Conservation (phyloP, 2,113 vertebrate genomes). For the Gallinago paraguaiae region DNA sequence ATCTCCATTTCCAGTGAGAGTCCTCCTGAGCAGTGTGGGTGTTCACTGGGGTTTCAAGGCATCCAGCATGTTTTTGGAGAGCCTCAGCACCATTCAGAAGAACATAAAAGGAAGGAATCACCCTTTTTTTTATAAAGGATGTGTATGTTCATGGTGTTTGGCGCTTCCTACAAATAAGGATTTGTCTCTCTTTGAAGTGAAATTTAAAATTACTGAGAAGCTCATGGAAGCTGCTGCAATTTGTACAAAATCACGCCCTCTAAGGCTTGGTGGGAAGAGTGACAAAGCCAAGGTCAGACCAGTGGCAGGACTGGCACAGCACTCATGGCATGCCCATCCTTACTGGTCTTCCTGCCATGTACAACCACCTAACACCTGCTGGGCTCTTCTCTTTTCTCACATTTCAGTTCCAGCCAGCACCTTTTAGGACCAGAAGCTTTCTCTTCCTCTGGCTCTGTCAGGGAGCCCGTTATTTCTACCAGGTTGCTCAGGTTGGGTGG, state of each 20-base stretch:
- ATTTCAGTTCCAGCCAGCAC: neutral
- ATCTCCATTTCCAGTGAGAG: neutral
- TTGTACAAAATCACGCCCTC: neutral
- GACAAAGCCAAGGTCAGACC: neutral
- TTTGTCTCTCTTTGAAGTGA: neutral
- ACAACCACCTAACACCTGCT: accelerated
- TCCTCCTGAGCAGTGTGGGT: neutral
- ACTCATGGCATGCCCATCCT: neutral
- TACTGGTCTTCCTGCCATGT: neutral
- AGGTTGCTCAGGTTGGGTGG: neutral
- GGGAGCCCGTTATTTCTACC: neutral
- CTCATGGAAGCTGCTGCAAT: neutral
- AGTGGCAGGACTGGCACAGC: neutral
- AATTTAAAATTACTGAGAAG: neutral
- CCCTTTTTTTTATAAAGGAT: neutral
- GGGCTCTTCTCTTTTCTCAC: neutral
- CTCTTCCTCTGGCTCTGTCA: neutral
- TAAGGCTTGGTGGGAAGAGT: neutral
- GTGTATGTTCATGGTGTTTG: neutral
- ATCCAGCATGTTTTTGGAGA: neutral
- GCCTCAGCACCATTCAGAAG: neutral
- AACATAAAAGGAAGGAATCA: neutral
- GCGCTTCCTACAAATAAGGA: neutral
- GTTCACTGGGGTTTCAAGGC: neutral
- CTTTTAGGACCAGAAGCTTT: neutral